Evolutionary conservation across 2,113 vertebrate genomes (phyloP).

Genomic region (Baryphthengus martii): DNA sequence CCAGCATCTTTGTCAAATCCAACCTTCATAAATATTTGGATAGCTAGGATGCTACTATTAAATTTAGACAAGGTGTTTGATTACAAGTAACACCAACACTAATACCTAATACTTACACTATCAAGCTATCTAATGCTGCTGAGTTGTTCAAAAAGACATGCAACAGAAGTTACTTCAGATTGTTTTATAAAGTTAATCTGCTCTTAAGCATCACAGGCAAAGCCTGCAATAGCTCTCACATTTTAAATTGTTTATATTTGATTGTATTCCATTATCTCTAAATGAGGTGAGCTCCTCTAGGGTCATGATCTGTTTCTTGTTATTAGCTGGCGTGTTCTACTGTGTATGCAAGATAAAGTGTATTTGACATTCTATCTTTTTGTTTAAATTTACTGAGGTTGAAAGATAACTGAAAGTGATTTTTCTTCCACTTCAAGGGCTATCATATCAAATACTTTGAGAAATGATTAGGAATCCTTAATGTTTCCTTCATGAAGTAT

Average conservation of each 20-base stretch:
- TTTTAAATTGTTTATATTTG: slow-evolving; percentile 39
- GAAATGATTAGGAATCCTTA: not conserved
- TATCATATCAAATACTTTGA: not conserved
- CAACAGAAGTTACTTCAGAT: not conserved
- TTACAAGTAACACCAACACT: not conserved
- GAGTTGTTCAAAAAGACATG: not conserved
- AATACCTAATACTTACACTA: not conserved
- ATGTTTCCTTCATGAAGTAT: not conserved
- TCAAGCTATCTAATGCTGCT: not conserved
- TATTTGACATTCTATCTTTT: slow-evolving; percentile 37
- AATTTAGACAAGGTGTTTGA: not conserved
- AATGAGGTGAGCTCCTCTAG: slow-evolving; percentile 45
- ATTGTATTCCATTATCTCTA: slow-evolving; percentile 35
- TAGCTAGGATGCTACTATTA: not conserved
- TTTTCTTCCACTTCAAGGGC: not conserved
- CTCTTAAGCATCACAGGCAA: not conserved
- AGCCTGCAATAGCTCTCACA: not conserved
- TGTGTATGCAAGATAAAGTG: slow-evolving; percentile 22
- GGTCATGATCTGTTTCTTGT: slow-evolving; percentile 22
- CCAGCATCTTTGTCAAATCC: not conserved
- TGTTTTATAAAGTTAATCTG: not conserved
- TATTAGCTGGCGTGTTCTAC: not conserved
- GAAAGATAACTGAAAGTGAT: not conserved
- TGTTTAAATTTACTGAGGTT: slow-evolving; percentile 30
- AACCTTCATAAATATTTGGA: not conserved